Evolutionary conservation across 2,888 invertebrate genomes (phyloP).

Genomic region (Labia minor): DNA sequence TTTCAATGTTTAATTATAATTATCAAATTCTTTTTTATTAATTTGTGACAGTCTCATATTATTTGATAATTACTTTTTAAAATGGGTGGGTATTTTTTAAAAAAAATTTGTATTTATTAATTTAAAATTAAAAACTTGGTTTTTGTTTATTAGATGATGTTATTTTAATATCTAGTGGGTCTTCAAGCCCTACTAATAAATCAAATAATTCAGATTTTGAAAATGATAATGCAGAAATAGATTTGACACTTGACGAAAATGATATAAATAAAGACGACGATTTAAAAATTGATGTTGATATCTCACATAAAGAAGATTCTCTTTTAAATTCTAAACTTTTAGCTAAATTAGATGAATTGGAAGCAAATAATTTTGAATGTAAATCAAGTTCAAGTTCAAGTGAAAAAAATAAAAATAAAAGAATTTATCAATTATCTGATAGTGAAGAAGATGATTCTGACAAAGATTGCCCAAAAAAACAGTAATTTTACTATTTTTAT

Average conservation of each 20-base stretch:
- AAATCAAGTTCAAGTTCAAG: neutral
- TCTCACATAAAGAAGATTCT: neutral
- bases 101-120: too few relatives aligned
- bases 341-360: neutral
- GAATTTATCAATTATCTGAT: neutral
- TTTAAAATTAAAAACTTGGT: too few relatives aligned
- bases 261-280: neutral
- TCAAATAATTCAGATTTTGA: too few relatives aligned
- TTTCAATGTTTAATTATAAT: too few relatives aligned
- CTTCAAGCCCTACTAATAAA: neutral
- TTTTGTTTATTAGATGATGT: constrained; percentile 13
- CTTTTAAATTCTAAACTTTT: neutral
- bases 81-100: too few relatives aligned
- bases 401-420: neutral
- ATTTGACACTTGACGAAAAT: neutral
- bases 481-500: neutral
- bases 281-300: neutral
- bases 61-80: too few relatives aligned
- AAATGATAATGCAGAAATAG: neutral
- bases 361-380: neutral
- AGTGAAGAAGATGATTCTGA: neutral
- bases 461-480: neutral
- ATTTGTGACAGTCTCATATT: too few relatives aligned
- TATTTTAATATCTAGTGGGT: neutral
- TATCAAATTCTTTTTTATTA: too few relatives aligned